phyloP scores from a whole-genome alignment of 2,113 vertebrate species.

The Tichodroma muraria region DNA sequence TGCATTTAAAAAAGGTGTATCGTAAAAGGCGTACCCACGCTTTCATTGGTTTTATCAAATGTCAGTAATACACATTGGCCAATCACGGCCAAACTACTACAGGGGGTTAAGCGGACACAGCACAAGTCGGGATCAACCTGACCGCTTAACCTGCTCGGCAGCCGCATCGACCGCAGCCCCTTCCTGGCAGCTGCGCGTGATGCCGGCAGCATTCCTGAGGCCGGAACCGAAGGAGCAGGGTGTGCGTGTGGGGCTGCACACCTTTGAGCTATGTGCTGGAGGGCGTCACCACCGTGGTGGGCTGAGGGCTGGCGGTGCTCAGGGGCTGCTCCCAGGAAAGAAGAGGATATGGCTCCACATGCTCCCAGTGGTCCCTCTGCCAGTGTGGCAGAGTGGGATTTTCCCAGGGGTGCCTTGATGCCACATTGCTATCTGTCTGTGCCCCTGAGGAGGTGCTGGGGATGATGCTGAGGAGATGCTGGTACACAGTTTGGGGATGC shows the following conservation, averaged over 20 bases:
- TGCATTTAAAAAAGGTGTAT: too few relatives aligned
- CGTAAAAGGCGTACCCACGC: too few relatives aligned
- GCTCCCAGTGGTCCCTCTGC: not conserved
- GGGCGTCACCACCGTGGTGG: fast-evolving
- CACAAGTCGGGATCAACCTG: fast-evolving
- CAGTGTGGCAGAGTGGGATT: not conserved
- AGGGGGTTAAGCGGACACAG: not conserved
- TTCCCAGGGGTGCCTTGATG: not conserved
- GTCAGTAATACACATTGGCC: too few relatives aligned
- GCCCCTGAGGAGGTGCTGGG: not conserved
- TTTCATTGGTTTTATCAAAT: too few relatives aligned
- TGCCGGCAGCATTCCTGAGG: not conserved
- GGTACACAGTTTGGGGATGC: not conserved
- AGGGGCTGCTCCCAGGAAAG: not conserved
- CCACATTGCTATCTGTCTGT: fast-evolving
- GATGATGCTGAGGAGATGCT: not conserved
- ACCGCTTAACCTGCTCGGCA: not conserved
- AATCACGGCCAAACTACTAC: too few relatives aligned
- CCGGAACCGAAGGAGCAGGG: not conserved
- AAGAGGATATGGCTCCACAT: not conserved
- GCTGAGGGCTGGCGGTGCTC: not conserved
- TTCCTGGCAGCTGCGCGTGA: fast-evolving
- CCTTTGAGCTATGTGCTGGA: fast-evolving
- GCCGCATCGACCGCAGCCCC: not conserved
- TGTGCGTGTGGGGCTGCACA: not conserved